phyloP scores from a whole-genome alignment of 1,140 invertebrate species.

The Cephus cinctus region DNA sequence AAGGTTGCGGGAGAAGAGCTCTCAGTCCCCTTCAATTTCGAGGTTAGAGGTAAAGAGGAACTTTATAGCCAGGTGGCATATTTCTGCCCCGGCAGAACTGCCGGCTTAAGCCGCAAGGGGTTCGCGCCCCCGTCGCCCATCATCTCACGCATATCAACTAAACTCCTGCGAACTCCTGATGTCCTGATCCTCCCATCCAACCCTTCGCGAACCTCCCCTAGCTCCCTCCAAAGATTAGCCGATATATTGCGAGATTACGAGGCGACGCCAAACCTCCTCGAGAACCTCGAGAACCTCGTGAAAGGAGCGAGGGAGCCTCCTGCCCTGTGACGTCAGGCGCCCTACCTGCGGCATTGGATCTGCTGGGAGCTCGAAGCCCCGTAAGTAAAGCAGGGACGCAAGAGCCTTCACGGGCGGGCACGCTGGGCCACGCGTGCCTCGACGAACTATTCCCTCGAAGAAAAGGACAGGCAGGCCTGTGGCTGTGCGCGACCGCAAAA shows the following conservation, averaged over 20 bases:
- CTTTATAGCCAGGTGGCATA: slow-evolving; percentile 27
- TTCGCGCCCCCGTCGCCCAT: slow-evolving; percentile 17
- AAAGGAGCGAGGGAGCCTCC: no score
- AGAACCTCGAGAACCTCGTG: slow-evolving; percentile 31
- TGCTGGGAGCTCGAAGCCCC: no score
- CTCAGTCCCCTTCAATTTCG: background rate
- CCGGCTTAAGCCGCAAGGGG: slow-evolving; percentile 30
- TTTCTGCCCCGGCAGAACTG: slow-evolving; percentile 30
- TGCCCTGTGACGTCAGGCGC: no score
- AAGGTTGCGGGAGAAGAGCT: background rate
- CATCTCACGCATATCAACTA: slow-evolving; percentile 38
- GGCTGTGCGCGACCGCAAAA: slow-evolving; percentile 39
- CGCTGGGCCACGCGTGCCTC: background rate
- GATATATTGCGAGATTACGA: slow-evolving; percentile 36
- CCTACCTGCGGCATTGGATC: no score
- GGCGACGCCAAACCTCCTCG: slow-evolving; percentile 24
- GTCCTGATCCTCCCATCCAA: background rate
- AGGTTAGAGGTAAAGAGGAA: slow-evolving; percentile 29
- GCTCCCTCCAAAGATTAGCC: slow-evolving; percentile 31
- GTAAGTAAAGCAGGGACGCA: no score
- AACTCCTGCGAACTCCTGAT: no score
- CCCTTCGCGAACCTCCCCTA: slow-evolving; percentile 8
- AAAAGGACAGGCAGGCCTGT: background rate
- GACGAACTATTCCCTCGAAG: background rate
- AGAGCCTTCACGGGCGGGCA: no score